Evolutionary conservation across 2,888 invertebrate species (phyloP).

Genomic region (Tenthredo mesomela): DNA sequence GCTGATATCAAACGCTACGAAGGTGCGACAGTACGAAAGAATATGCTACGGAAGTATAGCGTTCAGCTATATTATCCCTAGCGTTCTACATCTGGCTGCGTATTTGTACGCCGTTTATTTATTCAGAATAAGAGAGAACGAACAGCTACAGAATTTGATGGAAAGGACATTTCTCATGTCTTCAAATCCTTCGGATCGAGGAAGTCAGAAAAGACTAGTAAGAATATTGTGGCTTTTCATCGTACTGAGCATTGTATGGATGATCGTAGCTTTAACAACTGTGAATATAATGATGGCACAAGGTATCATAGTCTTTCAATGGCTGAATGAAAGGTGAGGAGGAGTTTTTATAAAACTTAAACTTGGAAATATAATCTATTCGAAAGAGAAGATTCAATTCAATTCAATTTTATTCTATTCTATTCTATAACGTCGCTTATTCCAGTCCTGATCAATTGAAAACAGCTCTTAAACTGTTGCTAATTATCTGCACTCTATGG

Average conservation of each 20-base stretch:
- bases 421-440: slow-evolving; percentile 54
- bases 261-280: slow-evolving; percentile 84
- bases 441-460: slow-evolving; percentile 80
- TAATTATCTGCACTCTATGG: slow-evolving; percentile 85
- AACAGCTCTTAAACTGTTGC: slow-evolving; percentile 80
- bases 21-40: slow-evolving; percentile 80
- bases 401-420: too few relatives aligned
- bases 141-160: slow-evolving; percentile 90
- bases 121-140: slow-evolving; percentile 88
- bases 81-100: slow-evolving; percentile 85
- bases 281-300: slow-evolving; percentile 84
- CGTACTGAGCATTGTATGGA: slow-evolving; percentile 85
- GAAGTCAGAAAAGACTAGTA: slow-evolving; percentile 86
- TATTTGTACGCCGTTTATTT: slow-evolving; percentile 87
- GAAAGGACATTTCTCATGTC: slow-evolving; percentile 90
- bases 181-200: slow-evolving; percentile 83
- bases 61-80: slow-evolving; percentile 88
- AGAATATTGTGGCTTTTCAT: slow-evolving; percentile 88
- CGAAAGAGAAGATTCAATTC: not conserved
- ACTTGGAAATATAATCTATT: slow-evolving; percentile 23
- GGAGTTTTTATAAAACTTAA: slow-evolving; percentile 53
- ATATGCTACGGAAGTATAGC: slow-evolving; percentile 86
- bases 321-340: slow-evolving; percentile 82
- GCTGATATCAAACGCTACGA: slow-evolving; percentile 61
- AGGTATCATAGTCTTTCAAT: slow-evolving; percentile 83